These are phyloP conservation scores for Suncus etruscus DNA, from an alignment of 2,113 vertebrate species.

Conservation along the genomic window DNA sequence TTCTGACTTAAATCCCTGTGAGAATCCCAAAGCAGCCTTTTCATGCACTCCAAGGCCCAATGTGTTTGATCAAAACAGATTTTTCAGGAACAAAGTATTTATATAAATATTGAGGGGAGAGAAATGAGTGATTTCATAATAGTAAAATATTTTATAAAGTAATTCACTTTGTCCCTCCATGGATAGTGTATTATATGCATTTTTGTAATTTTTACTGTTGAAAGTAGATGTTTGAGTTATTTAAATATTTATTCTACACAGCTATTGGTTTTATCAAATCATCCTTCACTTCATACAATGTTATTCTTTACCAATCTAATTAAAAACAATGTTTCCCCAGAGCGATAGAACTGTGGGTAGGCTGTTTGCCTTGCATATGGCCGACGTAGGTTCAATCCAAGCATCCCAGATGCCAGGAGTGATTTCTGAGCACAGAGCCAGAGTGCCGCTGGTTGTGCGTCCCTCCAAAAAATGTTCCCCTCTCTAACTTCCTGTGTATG, in stretches of 20 bases:
- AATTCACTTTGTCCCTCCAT: not conserved
- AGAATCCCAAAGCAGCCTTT: not conserved
- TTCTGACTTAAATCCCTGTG: not conserved
- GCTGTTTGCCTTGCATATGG: no score
- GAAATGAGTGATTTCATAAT: not conserved
- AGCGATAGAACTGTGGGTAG: no score
- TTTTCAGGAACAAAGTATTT: not conserved
- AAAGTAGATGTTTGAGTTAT: not conserved
- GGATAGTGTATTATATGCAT: not conserved
- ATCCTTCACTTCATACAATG: not conserved
- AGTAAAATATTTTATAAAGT: not conserved
- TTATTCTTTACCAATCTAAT: not conserved
- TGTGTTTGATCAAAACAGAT: not conserved
- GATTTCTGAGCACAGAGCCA: no score
- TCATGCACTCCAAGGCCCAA: not conserved
- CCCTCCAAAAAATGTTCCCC: not conserved
- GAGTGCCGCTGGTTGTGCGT: no score
- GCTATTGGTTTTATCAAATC: not conserved
- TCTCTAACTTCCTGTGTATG: not conserved
- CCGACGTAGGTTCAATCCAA: no score
- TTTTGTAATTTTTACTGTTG: slow-evolving; percentile 28
- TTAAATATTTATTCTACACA: slow-evolving; percentile 55
- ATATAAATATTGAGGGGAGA: not conserved
- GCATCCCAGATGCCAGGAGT: no score
- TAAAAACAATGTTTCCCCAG: not conserved